Percentiles rank a stretch among this genome's conserved stretches.
phyloP scores from a whole-genome alignment of 1,140 invertebrate species.

The Chionoecetes opilio region DNA sequence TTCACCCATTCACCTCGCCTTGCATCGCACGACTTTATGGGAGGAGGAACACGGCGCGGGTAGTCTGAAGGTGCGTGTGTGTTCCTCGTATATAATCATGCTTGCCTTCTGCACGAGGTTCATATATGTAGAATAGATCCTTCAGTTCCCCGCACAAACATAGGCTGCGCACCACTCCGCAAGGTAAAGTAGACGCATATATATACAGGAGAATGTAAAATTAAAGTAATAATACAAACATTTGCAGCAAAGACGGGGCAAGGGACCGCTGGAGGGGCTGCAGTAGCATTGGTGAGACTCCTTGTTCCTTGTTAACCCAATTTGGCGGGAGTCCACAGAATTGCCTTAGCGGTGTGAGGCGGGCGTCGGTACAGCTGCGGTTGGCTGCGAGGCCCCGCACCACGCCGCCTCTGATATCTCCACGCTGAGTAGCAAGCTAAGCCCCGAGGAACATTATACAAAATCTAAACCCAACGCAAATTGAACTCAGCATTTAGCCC shows the following conservation, averaged over 20 bases:
- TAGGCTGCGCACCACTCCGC: neutral
- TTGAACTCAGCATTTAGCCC: neutral
- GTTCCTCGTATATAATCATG: constrained; percentile 2
- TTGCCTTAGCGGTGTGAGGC: neutral
- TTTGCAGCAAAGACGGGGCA: neutral
- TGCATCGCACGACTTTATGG: too few relatives aligned
- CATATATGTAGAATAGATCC: neutral
- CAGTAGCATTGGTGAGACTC: neutral
- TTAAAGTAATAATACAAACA: neutral
- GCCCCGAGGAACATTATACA: neutral
- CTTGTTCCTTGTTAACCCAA: constrained; percentile 17
- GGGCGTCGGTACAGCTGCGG: neutral
- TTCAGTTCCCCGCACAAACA: neutral
- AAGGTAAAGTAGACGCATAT: neutral
- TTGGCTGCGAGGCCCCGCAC: neutral
- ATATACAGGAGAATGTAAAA: neutral
- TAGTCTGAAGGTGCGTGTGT: neutral
- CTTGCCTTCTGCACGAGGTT: neutral
- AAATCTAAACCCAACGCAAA: neutral
- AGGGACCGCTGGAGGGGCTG: neutral
- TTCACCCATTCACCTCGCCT: too few relatives aligned
- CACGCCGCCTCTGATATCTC: too few relatives aligned
- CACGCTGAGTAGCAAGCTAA: neutral
- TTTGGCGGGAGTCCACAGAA: neutral
- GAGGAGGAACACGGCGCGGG: too few relatives aligned